Evolutionary conservation across 2,888 invertebrate genomes (phyloP).

Genomic region (Bugula neritina): DNA sequence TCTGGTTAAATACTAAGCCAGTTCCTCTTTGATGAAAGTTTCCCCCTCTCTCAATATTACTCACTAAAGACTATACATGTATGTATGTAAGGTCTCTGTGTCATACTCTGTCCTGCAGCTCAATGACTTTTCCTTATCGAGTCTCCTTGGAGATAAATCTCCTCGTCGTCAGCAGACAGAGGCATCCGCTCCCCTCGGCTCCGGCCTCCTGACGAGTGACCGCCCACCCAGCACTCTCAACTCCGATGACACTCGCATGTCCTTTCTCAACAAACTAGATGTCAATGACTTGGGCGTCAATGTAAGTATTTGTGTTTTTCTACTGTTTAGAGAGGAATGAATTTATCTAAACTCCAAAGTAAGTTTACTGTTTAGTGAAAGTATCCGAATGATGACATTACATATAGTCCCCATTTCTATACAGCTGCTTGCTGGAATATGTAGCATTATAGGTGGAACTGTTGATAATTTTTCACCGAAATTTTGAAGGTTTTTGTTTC

Average conservation of each 20-base stretch:
- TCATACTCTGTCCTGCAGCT: neutral
- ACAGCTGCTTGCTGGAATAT: too few species aligned
- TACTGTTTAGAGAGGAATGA: neutral
- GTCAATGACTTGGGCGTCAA: conserved; percentile 7
- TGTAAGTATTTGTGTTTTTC: neutral
- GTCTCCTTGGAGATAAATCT: conserved; percentile 23
- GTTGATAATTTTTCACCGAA: too few species aligned
- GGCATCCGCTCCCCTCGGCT: neutral
- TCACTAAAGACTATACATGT: neutral
- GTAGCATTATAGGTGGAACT: too few species aligned
- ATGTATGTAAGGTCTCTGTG: too few species aligned
- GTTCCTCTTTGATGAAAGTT: neutral
- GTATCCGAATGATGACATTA: too few species aligned
- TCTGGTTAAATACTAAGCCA: too few species aligned
- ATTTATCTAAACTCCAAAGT: too few species aligned
- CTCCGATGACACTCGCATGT: conserved; percentile 5
- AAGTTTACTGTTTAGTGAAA: too few species aligned
- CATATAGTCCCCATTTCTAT: too few species aligned
- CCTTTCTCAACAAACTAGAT: conserved; percentile 13
- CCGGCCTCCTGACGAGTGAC: neutral
- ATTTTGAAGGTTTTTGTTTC: too few species aligned
- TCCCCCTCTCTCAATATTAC: neutral
- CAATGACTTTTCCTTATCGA: conserved; percentile 1
- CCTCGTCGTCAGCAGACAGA: neutral
- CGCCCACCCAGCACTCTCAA: neutral